Conservation (phyloP, 2,888 invertebrate species). For the Dasypogon diadema region DNA sequence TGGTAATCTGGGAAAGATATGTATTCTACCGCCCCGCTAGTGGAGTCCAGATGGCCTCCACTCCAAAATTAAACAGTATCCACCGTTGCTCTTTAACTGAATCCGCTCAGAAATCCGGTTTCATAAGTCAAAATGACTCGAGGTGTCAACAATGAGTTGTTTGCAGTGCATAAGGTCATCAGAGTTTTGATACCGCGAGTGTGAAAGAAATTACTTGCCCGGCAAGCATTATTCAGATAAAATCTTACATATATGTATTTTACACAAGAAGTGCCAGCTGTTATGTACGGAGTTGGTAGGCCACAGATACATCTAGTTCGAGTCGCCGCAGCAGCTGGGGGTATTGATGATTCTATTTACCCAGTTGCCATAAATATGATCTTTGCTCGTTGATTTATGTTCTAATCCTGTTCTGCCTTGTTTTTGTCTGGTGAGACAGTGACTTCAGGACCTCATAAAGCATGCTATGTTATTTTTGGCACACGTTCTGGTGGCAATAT, state of each 20-base stretch:
- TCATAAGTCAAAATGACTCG: neutral
- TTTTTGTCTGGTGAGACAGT: too few species aligned
- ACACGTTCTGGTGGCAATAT: too few species aligned
- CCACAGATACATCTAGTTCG: too few species aligned
- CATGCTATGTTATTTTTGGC: too few species aligned
- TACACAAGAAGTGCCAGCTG: constrained; percentile 6
- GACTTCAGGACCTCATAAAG: too few species aligned
- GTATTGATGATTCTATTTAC: too few species aligned
- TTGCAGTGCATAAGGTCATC: constrained; percentile 25
- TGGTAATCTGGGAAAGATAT: neutral
- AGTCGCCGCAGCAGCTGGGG: too few species aligned
- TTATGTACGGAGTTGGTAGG: neutral
- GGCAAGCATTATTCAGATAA: neutral
- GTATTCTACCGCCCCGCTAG: neutral
- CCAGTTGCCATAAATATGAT: too few species aligned
- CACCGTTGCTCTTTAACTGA: neutral
- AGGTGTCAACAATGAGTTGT: neutral
- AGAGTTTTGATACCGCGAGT: neutral
- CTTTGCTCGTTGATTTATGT: too few species aligned
- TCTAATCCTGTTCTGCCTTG: too few species aligned
- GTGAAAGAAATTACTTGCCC: neutral
- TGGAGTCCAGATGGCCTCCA: constrained; percentile 14
- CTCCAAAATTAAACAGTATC: constrained; percentile 3
- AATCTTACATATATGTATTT: constrained; percentile 1
- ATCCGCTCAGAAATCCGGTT: constrained; percentile 11